A percentile compares a stretch with the other conserved stretches of the same genome.
phyloP scores from a whole-genome alignment of 2,888 invertebrate species.

The Kryphioiulus occultus region DNA sequence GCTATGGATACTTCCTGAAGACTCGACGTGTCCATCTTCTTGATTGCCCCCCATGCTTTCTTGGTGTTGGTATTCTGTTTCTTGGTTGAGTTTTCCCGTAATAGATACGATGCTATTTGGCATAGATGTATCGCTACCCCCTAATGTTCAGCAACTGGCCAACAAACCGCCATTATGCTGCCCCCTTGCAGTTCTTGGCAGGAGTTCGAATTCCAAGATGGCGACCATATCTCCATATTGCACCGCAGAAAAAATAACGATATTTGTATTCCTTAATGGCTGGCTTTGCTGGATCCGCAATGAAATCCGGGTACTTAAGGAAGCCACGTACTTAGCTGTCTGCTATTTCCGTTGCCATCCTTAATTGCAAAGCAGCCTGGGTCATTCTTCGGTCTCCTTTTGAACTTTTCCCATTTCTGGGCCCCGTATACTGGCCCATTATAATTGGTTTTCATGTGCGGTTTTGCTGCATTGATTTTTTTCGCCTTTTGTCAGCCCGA shows the following conservation, averaged over 20 bases:
- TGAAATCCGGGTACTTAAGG: slow-evolving; percentile 5
- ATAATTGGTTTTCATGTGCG: background rate
- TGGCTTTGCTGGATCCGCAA: background rate
- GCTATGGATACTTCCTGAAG: too few species aligned
- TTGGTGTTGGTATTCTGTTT: too few species aligned
- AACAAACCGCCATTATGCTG: too few species aligned
- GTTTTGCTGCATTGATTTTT: background rate
- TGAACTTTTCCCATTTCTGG: background rate
- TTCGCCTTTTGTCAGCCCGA: slow-evolving; percentile 5
- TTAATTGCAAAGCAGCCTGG: background rate
- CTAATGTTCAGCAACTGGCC: too few species aligned
- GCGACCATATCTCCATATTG: too few species aligned
- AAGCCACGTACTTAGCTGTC: background rate
- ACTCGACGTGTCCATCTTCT: too few species aligned
- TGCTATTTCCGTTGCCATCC: slow-evolving; percentile 5
- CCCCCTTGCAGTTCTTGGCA: too few species aligned
- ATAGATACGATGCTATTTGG: too few species aligned
- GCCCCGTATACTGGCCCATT: background rate
- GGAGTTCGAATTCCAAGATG: too few species aligned
- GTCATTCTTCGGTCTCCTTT: background rate
- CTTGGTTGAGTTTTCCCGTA: too few species aligned
- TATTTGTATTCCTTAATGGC: background rate
- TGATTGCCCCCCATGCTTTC: too few species aligned
- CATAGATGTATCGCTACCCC: too few species aligned
- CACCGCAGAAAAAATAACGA: background rate